Evolutionary conservation across 2,888 invertebrate genomes (phyloP).

Genomic region (Rhagophthalmus giganteus): DNA sequence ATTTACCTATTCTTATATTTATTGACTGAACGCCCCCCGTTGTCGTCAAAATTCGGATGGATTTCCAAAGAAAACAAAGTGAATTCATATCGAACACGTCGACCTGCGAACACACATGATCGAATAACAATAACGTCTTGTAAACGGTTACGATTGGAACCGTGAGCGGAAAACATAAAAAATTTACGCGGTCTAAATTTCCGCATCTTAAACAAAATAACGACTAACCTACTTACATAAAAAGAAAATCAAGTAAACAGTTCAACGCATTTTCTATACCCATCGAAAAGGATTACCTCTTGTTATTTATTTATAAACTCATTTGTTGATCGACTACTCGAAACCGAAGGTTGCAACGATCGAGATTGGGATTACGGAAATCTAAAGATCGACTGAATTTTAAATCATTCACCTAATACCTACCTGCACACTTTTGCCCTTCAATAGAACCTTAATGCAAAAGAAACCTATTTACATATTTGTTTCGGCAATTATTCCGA

Average conservation of each 20-base stretch:
- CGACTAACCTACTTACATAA: background rate
- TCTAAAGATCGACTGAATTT: slow-evolving; percentile 14
- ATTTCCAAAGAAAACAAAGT: slow-evolving; percentile 5
- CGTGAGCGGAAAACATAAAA: too few species aligned
- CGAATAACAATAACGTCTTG: background rate
- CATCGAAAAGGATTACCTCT: slow-evolving; percentile 9
- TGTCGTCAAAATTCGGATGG: slow-evolving; percentile 1
- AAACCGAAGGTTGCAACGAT: slow-evolving; percentile 2
- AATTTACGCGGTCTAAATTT: too few species aligned
- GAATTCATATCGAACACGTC: background rate
- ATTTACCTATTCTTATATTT: background rate
- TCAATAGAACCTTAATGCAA: too few species aligned
- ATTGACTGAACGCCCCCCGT: too few species aligned
- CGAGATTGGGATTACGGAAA: slow-evolving; percentile 13
- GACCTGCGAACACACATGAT: background rate
- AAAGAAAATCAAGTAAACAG: slow-evolving; percentile 15
- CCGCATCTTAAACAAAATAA: too few species aligned
- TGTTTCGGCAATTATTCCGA: too few species aligned
- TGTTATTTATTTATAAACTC: slow-evolving; percentile 18
- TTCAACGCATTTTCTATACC: slow-evolving; percentile 9
- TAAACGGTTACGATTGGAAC: background rate
- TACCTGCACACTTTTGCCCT: too few species aligned
- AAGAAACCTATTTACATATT: too few species aligned
- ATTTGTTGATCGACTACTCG: slow-evolving; percentile 17
- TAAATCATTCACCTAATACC: too few species aligned